phyloP scores from a whole-genome alignment of 2,888 invertebrate genomes.

The Luperina nickerlii region DNA sequence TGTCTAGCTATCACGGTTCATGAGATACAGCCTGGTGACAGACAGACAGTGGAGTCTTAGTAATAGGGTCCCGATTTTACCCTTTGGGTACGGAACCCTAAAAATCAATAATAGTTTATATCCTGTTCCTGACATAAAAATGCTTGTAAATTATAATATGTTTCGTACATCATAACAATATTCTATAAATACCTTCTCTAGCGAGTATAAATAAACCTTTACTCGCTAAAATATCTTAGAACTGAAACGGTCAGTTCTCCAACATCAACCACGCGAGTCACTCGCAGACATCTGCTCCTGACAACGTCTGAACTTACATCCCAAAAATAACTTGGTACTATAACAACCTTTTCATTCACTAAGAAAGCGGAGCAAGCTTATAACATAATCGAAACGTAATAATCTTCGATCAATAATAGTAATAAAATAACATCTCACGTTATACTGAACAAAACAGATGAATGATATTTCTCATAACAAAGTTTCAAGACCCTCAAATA shows the following conservation, averaged over 20 bases:
- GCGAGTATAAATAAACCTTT: not conserved
- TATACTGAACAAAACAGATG: slow-evolving; percentile 24
- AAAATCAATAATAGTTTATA: too few relatives aligned
- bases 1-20: too few relatives aligned
- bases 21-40: too few relatives aligned
- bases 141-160: not conserved
- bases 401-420: too few relatives aligned
- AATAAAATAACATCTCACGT: slow-evolving; percentile 31
- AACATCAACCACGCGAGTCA: slow-evolving; percentile 1
- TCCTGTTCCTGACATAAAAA: not conserved
- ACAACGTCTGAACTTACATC: not conserved
- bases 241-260: not conserved
- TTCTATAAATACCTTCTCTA: not conserved
- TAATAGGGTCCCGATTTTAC: too few relatives aligned
- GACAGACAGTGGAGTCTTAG: too few relatives aligned
- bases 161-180: too few relatives aligned
- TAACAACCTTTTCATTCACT: slow-evolving; percentile 23
- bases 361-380: not conserved
- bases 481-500: slow-evolving; percentile 28
- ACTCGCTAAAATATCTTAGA: slow-evolving; percentile 4
- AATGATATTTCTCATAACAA: slow-evolving; percentile 40
- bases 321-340: slow-evolving; percentile 32
- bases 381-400: slow-evolving; percentile 3
- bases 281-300: slow-evolving; percentile 11
- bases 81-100: too few relatives aligned